phyloP scores from a whole-genome alignment of 2,797 vertebrate genomes.

The Xerus rutilus region DNA sequence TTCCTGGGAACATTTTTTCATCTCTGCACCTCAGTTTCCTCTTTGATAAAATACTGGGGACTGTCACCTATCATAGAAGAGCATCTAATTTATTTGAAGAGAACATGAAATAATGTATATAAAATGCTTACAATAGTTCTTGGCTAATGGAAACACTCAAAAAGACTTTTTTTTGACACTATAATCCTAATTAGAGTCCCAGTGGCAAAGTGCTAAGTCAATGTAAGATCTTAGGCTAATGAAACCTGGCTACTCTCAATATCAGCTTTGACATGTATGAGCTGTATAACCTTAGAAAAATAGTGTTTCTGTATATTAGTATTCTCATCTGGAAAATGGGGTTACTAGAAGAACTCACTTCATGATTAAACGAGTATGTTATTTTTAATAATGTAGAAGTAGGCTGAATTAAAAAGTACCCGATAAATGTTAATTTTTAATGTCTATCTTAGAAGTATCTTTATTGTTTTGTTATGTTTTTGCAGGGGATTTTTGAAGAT shows the following conservation, averaged over 20 bases:
- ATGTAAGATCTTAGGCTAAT: neutral
- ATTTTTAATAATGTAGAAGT: neutral
- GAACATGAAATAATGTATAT: neutral
- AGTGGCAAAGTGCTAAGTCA: neutral
- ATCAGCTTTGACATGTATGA: neutral
- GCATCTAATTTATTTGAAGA: conserved; percentile 34
- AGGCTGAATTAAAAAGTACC: neutral
- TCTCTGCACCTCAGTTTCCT: neutral
- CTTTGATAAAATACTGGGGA: neutral
- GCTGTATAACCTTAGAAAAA: neutral
- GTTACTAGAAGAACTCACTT: neutral
- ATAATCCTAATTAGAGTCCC: neutral
- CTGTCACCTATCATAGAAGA: neutral
- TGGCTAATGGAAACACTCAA: neutral
- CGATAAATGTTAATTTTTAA: neutral
- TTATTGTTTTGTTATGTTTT: neutral
- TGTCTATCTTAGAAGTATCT: neutral
- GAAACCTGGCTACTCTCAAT: neutral
- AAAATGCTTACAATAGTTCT: neutral
- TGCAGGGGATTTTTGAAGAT: neutral
- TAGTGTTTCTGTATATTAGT: neutral
- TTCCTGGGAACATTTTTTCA: neutral
- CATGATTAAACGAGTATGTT: neutral
- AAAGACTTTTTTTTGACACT: neutral
- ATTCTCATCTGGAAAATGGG: neutral